Evolutionary conservation across 2,888 invertebrate genomes (phyloP), one percentile per base, ranked within the genome.

Genomic region (Drosophila anomalipes): DNA sequence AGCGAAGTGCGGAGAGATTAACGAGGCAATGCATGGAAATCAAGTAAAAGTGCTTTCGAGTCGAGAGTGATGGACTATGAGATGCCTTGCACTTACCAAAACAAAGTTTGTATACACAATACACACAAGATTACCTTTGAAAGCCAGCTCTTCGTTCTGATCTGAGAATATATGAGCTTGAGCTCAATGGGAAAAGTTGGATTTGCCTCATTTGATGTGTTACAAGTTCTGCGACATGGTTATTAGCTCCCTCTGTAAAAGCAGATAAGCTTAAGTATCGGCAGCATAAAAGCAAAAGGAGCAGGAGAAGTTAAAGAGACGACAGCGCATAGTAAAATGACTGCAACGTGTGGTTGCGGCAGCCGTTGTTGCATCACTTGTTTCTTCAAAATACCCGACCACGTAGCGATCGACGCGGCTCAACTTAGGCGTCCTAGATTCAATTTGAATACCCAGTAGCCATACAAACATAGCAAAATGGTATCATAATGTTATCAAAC

Each of bases 341-440:
- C 6, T 37, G 14, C 56, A 57, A 28, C 16, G 22, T 54, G 14
- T n/a, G 26, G n/a, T 57, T 39, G 57, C 14, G n/a, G 28, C 26
- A 28, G 12, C 28, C 14, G 2, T 37, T 58, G 67, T 79, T 79
- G 70, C 81, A 67, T 81, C 77, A 81, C 62, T 67, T 44, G 70
- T 59, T 77, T 77, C 73, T 64, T 35, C 28, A 54, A 70, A 81
- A 74, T 70, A 77, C 57, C 35, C 32, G n/a, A 3, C n/a, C 64
- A 62, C 63, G 33, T 39, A 51, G 47, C 39, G 47, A 66, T 60
- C 60, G 28, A 52, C n/a, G 51, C 49, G 57, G 5, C 12, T 44
- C 44, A 44, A 5, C 22, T 22, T 22, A 22, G 22, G 30, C 41
- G 32, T 44, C 10, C 16, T 6, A 44, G 44, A 58, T 32, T 44